Evolutionary conservation across 2,113 vertebrate genomes (phyloP).

Genomic region (Xenopus laevis): DNA sequence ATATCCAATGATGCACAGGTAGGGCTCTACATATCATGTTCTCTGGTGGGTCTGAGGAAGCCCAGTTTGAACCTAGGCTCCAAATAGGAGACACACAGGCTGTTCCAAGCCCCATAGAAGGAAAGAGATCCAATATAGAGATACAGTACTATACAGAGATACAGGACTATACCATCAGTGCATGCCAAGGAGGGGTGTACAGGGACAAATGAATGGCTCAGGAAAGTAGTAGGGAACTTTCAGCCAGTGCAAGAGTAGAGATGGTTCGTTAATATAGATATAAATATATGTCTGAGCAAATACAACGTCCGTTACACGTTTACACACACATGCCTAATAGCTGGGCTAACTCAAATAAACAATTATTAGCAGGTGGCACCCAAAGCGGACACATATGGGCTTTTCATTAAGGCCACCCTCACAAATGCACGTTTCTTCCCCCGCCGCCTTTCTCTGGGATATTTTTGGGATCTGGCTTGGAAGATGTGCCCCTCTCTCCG

Average conservation of each 20-base stretch:
- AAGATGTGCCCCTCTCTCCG: neutral
- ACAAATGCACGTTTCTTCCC: conserved; percentile 14
- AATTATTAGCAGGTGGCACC: conserved; percentile 6
- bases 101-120: too few species aligned
- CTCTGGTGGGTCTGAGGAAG: too few species aligned
- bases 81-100: too few species aligned
- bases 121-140: too few species aligned
- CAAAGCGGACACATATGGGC: neutral
- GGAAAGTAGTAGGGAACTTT: neutral
- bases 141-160: neutral
- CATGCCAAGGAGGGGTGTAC: neutral
- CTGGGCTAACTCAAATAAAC: neutral
- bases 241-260: neutral
- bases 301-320: neutral
- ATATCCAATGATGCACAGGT: too few species aligned
- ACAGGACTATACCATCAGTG: neutral
- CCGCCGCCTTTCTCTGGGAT: neutral
- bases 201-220: neutral
- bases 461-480: conserved; percentile 18
- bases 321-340: neutral
- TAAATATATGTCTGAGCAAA: conserved; percentile 3
- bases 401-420: conserved; percentile 1
- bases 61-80: too few species aligned
- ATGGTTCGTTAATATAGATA: conserved; percentile 3
- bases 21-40: too few species aligned